phyloP scores from a whole-genome alignment of 2,888 invertebrate species.

The Belgica antarctica region DNA sequence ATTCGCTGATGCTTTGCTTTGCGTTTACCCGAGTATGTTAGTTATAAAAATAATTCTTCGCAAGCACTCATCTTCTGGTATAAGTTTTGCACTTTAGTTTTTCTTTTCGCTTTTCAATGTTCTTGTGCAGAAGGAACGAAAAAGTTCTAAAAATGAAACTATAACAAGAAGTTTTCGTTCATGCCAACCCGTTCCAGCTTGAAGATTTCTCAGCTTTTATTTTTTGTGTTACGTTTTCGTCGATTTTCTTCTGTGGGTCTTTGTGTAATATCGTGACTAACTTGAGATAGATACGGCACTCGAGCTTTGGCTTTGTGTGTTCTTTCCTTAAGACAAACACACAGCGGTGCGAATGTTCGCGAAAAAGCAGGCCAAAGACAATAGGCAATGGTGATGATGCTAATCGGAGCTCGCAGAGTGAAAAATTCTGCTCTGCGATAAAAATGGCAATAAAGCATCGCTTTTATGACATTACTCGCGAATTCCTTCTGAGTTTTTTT shows the following conservation, averaged over 20 bases:
- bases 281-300: slow-evolving; percentile 30
- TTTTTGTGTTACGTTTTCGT: no score
- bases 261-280: slow-evolving; percentile 42
- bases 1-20: background rate
- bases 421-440: background rate
- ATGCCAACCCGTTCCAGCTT: slow-evolving; percentile 12
- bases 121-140: slow-evolving; percentile 3
- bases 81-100: slow-evolving; percentile 32
- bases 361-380: background rate
- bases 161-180: slow-evolving; percentile 9
- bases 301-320: background rate
- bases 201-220: slow-evolving; percentile 21
- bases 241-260: slow-evolving; percentile 10
- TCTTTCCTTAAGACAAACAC: slow-evolving; percentile 22
- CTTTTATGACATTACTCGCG: background rate
- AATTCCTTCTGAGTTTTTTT: no score
- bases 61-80: background rate
- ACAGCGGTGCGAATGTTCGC: background rate
- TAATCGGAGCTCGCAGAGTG: slow-evolving; percentile 16
- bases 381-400: slow-evolving; percentile 1
- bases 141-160: slow-evolving; percentile 28
- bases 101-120: slow-evolving; percentile 25
- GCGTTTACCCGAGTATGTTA: slow-evolving; percentile 1
- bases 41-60: slow-evolving; percentile 13
- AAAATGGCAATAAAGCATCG: slow-evolving; percentile 3